These are phyloP conservation scores for Caretta caretta DNA, from an alignment of 2,113 vertebrate species.

Conservation along the genomic window DNA sequence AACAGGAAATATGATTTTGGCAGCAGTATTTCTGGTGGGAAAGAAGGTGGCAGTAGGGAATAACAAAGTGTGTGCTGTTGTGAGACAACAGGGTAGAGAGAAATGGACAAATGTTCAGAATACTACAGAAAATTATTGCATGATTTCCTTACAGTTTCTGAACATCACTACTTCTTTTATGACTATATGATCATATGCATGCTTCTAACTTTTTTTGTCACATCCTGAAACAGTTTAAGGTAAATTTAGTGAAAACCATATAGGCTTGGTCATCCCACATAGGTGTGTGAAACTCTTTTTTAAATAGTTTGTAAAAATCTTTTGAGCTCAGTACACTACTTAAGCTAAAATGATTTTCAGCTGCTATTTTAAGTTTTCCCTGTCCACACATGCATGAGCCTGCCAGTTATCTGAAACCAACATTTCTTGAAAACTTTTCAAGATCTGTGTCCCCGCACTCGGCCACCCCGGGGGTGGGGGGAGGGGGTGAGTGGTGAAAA, in stretches of 20 bases:
- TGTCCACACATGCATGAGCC: not conserved
- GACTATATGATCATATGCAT: not conserved
- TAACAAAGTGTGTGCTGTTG: not conserved
- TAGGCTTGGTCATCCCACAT: not conserved
- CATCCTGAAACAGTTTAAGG: not conserved
- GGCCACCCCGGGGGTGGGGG: too few species aligned
- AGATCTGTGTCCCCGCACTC: not conserved
- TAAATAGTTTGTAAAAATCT: too few species aligned
- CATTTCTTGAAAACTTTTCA: not conserved
- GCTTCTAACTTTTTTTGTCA: not conserved
- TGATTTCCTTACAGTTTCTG: not conserved
- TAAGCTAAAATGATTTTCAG: slow-evolving; percentile 17
- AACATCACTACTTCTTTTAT: not conserved
- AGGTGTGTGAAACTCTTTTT: too few species aligned
- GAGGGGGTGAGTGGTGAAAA: not conserved
- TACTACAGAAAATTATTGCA: not conserved
- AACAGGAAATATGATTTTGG: not conserved
- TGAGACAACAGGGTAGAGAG: not conserved
- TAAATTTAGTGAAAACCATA: not conserved
- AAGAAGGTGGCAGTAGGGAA: not conserved
- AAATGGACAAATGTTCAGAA: not conserved
- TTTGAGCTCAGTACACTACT: not conserved
- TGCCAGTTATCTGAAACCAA: not conserved
- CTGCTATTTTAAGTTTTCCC: not conserved
- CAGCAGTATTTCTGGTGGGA: not conserved